These are phyloP conservation scores for Brachystomella parvula DNA, from an alignment of 1,140 invertebrate genomes.

Conservation along the genomic window DNA sequence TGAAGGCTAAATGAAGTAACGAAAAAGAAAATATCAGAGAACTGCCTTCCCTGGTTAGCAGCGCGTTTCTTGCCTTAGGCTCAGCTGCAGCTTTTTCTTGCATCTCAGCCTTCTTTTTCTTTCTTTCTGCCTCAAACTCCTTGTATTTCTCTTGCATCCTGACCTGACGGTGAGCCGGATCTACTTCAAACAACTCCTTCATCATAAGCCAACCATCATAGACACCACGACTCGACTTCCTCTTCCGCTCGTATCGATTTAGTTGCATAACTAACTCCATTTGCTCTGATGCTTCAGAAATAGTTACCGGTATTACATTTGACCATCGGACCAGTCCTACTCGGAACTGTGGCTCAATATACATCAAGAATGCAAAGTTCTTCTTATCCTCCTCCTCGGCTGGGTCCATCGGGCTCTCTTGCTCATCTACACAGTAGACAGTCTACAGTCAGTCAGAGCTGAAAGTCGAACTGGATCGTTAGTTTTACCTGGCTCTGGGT, in stretches of 20 bases:
- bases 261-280: background rate
- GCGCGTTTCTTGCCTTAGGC: background rate
- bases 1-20: background rate
- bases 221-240: background rate
- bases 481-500: no score
- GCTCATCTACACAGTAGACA: background rate
- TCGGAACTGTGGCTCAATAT: background rate
- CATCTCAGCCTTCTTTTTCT: background rate
- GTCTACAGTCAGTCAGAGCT: constrained; percentile 5
- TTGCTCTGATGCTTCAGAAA: background rate
- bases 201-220: background rate
- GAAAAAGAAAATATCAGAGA: background rate
- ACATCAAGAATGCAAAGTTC: background rate
- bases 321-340: background rate
- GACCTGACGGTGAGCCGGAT: background rate
- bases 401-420: background rate
- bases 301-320: background rate
- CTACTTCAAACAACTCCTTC: background rate
- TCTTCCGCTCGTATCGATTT: background rate
- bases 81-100: background rate
- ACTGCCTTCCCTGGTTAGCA: background rate
- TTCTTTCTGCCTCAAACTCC: background rate
- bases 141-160: background rate
- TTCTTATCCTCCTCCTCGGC: background rate
- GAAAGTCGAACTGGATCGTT: background rate